Conservation (phyloP, 2,797 vertebrate species). For the Phoxinus dragarum region DNA sequence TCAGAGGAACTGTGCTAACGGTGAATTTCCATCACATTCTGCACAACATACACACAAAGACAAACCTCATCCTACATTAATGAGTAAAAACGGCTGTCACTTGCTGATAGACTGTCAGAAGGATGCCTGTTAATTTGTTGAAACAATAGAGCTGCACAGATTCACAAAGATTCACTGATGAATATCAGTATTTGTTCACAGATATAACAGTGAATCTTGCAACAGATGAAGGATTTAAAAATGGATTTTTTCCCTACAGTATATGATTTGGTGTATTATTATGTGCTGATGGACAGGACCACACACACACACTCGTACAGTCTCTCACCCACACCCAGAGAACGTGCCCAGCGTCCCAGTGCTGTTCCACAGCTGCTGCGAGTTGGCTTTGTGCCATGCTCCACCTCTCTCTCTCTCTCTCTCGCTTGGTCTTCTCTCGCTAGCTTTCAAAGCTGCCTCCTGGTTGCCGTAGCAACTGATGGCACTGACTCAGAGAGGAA, state of each 20-base stretch:
- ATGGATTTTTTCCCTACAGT: background rate
- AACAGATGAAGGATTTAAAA: background rate
- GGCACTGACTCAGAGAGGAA: conserved; percentile 70
- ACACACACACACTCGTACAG: conserved; percentile 23
- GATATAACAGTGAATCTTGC: background rate
- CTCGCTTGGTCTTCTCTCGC: conserved; percentile 43
- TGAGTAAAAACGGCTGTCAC: conserved; percentile 10
- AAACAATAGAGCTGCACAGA: conserved; percentile 28
- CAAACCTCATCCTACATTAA: conserved; percentile 7
- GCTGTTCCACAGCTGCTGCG: conserved; percentile 69
- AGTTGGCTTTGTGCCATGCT: conserved; percentile 76
- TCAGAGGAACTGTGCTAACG: background rate
- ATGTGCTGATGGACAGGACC: conserved; percentile 46
- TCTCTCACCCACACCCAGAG: conserved; percentile 33
- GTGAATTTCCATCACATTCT: background rate
- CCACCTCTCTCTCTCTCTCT: conserved; percentile 71
- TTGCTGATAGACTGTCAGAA: conserved; percentile 18
- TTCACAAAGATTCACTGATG: conserved; percentile 1
- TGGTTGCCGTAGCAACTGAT: conserved; percentile 82
- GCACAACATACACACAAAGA: conserved; percentile 18
- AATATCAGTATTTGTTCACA: background rate
- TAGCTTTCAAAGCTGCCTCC: conserved; percentile 77
- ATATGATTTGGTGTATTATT: conserved; percentile 29
- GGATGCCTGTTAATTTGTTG: conserved; percentile 22
- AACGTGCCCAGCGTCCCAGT: conserved; percentile 54